Conservation (phyloP, 2,797 vertebrate genomes). For the Capromys pilorides region DNA sequence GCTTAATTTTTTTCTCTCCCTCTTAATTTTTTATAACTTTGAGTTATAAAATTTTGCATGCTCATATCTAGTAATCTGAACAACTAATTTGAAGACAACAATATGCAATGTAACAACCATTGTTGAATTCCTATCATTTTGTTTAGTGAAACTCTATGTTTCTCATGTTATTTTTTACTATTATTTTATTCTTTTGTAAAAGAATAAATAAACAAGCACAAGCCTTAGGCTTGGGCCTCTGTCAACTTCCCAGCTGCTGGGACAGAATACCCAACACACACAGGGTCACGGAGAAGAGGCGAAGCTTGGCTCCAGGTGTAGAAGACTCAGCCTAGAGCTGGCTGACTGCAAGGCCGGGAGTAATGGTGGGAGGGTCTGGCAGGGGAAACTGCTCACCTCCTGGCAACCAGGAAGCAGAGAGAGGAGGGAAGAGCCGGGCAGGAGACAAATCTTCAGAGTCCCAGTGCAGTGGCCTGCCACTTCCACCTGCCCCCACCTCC, state of each 20-base stretch:
- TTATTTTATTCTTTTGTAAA: too few species aligned
- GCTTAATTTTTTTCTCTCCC: too few species aligned
- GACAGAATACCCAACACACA: not conserved
- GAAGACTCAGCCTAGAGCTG: not conserved
- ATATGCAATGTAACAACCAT: too few species aligned
- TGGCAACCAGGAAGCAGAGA: not conserved
- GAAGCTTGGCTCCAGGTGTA: not conserved
- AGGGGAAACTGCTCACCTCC: not conserved
- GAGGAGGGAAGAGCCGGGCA: not conserved
- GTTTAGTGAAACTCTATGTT: too few species aligned
- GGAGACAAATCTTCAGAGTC: not conserved
- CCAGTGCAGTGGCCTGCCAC: not conserved
- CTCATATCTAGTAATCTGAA: too few species aligned
- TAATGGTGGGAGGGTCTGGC: not conserved
- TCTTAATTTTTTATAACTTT: too few species aligned
- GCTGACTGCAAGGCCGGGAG: not conserved
- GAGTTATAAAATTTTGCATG: too few species aligned
- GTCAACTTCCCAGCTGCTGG: not conserved
- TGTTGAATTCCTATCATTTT: too few species aligned
- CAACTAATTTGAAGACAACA: too few species aligned
- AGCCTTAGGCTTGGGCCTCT: too few species aligned
- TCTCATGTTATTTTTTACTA: too few species aligned
- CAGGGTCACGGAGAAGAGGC: not conserved
- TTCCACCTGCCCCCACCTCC: not conserved
- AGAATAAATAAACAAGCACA: not conserved